A percentile compares a stretch with the other conserved stretches of the same genome.
phyloP scores from a whole-genome alignment of 2,113 vertebrate species.

The Platysteira castanea region DNA sequence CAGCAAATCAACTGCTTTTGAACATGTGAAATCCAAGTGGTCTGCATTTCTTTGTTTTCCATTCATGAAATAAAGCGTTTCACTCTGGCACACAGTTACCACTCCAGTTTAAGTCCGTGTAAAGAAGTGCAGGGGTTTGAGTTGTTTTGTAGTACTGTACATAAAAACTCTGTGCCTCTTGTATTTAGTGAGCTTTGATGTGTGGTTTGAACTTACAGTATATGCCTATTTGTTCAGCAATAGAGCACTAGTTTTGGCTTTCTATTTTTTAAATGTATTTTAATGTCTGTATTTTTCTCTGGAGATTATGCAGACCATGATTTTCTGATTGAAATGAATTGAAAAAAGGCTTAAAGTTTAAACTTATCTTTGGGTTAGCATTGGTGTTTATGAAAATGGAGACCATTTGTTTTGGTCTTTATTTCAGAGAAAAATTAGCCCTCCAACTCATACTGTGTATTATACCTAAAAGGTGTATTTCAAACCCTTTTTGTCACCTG shows the following conservation, averaged over 20 bases:
- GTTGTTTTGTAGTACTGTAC: neutral
- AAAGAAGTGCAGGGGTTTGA: neutral
- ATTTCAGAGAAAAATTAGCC: neutral
- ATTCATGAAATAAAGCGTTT: slow-evolving; percentile 10
- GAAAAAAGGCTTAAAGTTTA: neutral
- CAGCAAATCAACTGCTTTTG: neutral
- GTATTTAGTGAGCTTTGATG: neutral
- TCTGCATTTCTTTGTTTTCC: slow-evolving; percentile 3
- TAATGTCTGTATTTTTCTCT: neutral
- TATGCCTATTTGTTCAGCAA: neutral
- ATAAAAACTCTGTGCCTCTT: neutral
- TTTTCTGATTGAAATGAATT: neutral
- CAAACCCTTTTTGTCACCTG: neutral
- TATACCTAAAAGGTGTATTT: neutral
- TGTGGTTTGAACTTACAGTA: neutral
- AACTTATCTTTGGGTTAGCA: neutral
- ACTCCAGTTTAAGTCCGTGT: neutral
- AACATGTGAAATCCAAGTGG: neutral
- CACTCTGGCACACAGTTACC: neutral
- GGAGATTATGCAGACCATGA: neutral
- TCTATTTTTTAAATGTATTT: neutral
- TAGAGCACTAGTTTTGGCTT: neutral
- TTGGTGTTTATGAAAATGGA: neutral
- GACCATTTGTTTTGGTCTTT: neutral
- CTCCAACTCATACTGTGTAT: neutral